phyloP scores from a whole-genome alignment of 2,797 vertebrate species.

The Protosalanx chinensis region DNA sequence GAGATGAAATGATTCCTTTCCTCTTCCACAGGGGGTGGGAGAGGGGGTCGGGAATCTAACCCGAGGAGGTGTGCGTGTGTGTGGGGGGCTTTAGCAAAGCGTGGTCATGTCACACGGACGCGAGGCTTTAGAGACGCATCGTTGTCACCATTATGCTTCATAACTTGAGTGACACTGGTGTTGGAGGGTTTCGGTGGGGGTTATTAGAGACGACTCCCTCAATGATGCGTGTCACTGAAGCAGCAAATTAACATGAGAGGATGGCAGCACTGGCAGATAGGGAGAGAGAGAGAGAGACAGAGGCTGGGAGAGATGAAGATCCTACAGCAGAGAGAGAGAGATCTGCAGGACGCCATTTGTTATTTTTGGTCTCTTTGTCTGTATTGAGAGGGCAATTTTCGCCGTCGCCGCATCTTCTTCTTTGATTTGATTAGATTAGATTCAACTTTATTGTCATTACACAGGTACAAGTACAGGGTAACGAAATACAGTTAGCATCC shows the following conservation, averaged over 20 bases:
- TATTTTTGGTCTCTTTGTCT: background rate
- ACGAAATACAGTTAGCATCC: too few relatives aligned
- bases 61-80: conserved; percentile 14
- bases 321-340: background rate
- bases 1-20: conserved; percentile 63
- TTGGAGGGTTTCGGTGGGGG: conserved; percentile 50
- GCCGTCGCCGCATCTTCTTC: background rate
- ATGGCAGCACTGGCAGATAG: conserved; percentile 53
- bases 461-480: too few relatives aligned
- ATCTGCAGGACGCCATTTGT: background rate
- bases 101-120: conserved; percentile 54
- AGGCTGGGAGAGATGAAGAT: background rate
- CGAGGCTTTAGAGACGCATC: conserved; percentile 61
- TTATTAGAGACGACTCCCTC: conserved; percentile 74
- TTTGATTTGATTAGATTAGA: too few relatives aligned
- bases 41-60: conserved; percentile 49
- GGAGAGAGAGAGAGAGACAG: conserved; percentile 30
- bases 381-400: too few relatives aligned
- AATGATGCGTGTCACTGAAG: conserved; percentile 82
- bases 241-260: conserved; percentile 81
- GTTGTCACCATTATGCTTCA: conserved; percentile 69
- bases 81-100: conserved; percentile 27
- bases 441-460: too few relatives aligned
- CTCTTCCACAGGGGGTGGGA: conserved; percentile 42
- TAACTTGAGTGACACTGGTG: conserved; percentile 71